Conservation (phyloP, 2,888 invertebrate species). For the Iphiclides podalirius region DNA sequence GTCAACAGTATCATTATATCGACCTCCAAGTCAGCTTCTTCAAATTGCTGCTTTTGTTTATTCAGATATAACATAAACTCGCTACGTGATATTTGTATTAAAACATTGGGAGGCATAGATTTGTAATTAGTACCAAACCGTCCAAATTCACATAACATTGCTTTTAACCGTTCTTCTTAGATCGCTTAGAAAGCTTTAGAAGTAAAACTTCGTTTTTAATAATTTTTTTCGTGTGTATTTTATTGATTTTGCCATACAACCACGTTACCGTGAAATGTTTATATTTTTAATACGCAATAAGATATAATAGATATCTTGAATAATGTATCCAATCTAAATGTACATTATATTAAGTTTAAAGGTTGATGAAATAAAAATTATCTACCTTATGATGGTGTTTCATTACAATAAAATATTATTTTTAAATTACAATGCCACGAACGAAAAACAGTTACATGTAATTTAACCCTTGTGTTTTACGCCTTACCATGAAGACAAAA, state of each 20-base stretch:
- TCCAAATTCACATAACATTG: neutral
- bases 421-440: too few species aligned
- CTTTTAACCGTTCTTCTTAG: conserved; percentile 9
- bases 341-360: conserved; percentile 7
- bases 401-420: neutral
- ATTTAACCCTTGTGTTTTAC: too few species aligned
- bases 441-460: too few species aligned
- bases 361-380: conserved; percentile 12
- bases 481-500: too few species aligned
- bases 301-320: conserved; percentile 6
- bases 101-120: too few species aligned
- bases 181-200: conserved; percentile 7
- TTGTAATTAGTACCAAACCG: neutral
- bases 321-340: conserved; percentile 12
- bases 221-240: conserved; percentile 8
- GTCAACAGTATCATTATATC: too few species aligned
- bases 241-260: conserved; percentile 11
- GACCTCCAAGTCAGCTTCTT: too few species aligned
- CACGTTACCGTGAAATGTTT: conserved; percentile 18
- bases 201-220: conserved; percentile 18
- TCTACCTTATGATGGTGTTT: conserved; percentile 8
- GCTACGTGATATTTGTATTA: too few species aligned
- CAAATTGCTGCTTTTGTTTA: too few species aligned
- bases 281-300: conserved; percentile 12
- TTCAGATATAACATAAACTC: too few species aligned